Evolutionary conservation across 2,113 vertebrate species (phyloP).

Genomic region (Scytalopus superciliaris): DNA sequence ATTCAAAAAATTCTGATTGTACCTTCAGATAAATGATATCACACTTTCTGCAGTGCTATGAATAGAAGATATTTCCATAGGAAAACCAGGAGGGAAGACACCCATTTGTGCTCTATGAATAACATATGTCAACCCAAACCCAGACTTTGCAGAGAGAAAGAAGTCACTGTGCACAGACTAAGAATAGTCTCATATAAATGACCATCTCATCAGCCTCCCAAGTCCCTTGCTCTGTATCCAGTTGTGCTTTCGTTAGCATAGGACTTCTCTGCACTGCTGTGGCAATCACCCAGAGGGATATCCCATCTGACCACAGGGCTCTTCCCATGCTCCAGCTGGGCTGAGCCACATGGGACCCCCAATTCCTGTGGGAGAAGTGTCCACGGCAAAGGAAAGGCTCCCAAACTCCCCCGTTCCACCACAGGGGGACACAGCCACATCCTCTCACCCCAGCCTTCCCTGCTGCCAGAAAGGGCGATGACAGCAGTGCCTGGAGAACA

Average conservation of each 20-base stretch:
- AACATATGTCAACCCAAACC: not conserved
- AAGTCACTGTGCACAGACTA: not conserved
- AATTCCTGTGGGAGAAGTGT: not conserved
- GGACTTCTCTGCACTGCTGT: fast-evolving
- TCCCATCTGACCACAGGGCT: fast-evolving
- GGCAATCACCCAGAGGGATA: not conserved
- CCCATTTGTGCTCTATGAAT: not conserved
- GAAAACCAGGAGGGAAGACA: not conserved
- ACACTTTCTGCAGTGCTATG: not conserved
- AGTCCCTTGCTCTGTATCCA: not conserved
- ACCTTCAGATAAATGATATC: not conserved
- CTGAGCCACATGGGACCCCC: fast-evolving
- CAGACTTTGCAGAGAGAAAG: not conserved
- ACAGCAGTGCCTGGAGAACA: not conserved
- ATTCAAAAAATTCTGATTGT: not conserved
- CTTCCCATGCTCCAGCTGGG: not conserved
- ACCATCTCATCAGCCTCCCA: not conserved
- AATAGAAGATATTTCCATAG: not conserved
- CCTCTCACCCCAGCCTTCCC: not conserved
- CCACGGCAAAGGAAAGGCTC: not conserved
- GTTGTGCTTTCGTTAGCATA: not conserved
- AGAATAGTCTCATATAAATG: not conserved
- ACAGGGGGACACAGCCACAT: fast-evolving
- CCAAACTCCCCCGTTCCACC: not conserved
- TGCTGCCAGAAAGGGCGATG: fast-evolving